These are phyloP conservation scores for Microcebus jonahi DNA, from an alignment of 2,113 vertebrate genomes.

Conservation along the genomic window DNA sequence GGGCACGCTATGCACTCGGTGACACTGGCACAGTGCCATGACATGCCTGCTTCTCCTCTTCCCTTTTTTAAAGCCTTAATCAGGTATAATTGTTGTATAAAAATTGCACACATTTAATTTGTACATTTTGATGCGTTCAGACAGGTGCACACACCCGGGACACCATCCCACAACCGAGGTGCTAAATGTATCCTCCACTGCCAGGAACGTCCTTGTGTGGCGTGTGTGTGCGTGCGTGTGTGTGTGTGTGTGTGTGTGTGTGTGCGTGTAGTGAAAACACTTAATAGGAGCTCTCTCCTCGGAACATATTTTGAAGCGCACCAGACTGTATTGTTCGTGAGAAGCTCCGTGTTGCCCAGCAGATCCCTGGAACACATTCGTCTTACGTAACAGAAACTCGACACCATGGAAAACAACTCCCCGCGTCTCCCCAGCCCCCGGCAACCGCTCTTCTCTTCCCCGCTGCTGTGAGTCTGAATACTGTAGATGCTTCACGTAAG, in stretches of 20 bases:
- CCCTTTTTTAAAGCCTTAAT: not conserved
- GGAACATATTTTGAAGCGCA: not conserved
- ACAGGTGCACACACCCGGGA: not conserved
- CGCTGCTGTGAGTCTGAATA: not conserved
- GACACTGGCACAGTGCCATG: too few relatives aligned
- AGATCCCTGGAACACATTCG: not conserved
- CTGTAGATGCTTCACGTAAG: not conserved
- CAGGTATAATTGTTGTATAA: too few relatives aligned
- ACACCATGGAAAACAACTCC: not conserved
- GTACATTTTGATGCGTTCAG: not conserved
- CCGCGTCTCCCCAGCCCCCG: not conserved
- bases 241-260: not conserved
- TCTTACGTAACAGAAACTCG: not conserved
- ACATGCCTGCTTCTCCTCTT: not conserved
- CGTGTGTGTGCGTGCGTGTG: not conserved
- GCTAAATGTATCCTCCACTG: not conserved
- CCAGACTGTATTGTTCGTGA: not conserved
- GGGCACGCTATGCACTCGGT: accelerated
- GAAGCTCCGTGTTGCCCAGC: not conserved
- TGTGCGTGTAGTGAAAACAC: not conserved
- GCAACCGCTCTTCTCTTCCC: not conserved
- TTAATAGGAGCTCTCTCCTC: not conserved
- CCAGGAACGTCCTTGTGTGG: not conserved
- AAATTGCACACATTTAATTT: not conserved
- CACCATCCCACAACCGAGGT: not conserved